Evolutionary conservation across 2,888 invertebrate genomes (phyloP).

Genomic region (Amaurobius ferox): DNA sequence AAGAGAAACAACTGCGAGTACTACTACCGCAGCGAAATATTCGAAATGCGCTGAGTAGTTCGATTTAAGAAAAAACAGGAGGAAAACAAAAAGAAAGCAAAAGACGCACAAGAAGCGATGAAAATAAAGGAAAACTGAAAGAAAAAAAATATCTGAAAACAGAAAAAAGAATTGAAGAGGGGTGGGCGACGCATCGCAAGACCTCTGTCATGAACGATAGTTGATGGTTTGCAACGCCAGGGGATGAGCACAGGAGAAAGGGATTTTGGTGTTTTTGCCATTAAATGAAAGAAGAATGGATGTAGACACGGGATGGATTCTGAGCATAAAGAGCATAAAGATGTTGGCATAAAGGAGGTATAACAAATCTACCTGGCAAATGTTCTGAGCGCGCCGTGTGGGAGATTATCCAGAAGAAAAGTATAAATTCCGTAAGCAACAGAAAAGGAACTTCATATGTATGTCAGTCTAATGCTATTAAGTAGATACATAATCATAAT

Average conservation of each 20-base stretch:
- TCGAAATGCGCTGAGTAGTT: slow-evolving; percentile 62
- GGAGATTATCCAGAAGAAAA: no score
- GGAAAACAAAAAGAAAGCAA: slow-evolving; percentile 4
- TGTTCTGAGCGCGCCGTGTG: neutral
- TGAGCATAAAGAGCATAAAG: slow-evolving; percentile 7
- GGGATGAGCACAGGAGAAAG: slow-evolving; percentile 21
- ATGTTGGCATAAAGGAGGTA: slow-evolving; percentile 11
- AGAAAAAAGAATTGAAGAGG: neutral
- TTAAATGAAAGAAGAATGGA: slow-evolving; percentile 62
- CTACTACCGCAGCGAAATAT: slow-evolving; percentile 36
- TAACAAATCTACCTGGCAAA: slow-evolving; percentile 12
- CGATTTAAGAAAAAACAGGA: slow-evolving; percentile 32
- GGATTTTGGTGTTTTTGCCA: slow-evolving; percentile 59
- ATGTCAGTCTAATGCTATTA: no score
- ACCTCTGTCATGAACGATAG: slow-evolving; percentile 65
- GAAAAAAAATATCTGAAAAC: slow-evolving; percentile 28
- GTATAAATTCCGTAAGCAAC: no score
- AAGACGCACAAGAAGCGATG: slow-evolving; percentile 27
- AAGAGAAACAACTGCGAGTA: slow-evolving; percentile 20
- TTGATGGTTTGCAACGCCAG: slow-evolving; percentile 53
- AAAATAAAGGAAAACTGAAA: slow-evolving; percentile 24
- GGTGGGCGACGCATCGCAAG: slow-evolving; percentile 17
- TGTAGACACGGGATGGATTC: slow-evolving; percentile 20
- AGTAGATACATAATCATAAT: no score
- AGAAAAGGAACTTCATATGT: no score